Base-by-base conservation (phyloP, 2,888 invertebrate genomes). In the Chydorus sphaericus region DNA sequence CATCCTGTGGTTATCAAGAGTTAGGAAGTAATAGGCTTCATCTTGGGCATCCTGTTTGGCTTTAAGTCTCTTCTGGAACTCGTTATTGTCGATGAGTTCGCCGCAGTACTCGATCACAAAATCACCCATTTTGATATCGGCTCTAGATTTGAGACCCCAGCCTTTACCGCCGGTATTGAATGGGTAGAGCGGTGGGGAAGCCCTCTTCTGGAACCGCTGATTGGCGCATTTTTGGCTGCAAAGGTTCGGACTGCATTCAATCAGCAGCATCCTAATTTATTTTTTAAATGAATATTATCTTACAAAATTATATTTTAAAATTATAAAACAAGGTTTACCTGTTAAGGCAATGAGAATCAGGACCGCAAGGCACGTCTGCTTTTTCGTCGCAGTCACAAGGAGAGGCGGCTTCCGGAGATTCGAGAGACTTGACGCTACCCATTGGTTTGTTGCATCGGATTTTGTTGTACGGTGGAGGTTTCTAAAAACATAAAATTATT, bases 91-190 rank as follows among this genome's bases (percentile, higher is more conserved):
- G 59, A 96, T 88, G 57, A 97, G 71, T 69, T 97, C 96, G 0
- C 96, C 96, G 0, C 94, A 92, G 69, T 97, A 97, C 68, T 97
- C 96, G 60, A 91, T 87, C 3, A 97, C 82, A 72, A 96, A 96
- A 64, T 83, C 81, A 3, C 91, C 88, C 70, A 78, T 77, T 67
- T 75, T 78, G 49, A 96, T 80, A 48, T 80, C 75, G 37, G 81
- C 82, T 0, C 83, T 68, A 0, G 84, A 77, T 64, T 82, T 80
- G 5, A 96, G 75, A 0, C 90, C 90, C 86, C 93, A 96, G 0
- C 94, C 94, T 36, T 89, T 74, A 2, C 77, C 78, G 3, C 77
- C 75, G 0, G 92, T 89, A 60, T 81, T 68, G 60, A 69, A 68
- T 0, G 88, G 83, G 59, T 76, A 75, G 63, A 88, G 69, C 1